These are phyloP conservation scores for Trematocara stigmaticum DNA, from an alignment of 2,113 vertebrate species.

Conservation along the genomic window DNA sequence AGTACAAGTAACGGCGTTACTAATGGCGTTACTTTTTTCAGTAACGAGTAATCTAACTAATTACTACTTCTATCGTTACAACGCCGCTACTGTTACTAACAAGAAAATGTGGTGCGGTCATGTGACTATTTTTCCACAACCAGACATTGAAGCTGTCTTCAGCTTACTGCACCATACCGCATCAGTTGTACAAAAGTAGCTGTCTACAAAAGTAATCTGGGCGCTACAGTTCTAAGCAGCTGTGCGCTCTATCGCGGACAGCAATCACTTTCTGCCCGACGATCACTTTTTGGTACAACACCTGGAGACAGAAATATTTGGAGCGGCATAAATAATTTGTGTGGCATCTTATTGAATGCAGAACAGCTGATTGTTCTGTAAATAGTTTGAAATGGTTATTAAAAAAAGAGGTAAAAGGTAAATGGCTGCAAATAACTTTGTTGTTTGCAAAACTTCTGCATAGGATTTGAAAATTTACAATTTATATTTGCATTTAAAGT, in stretches of 20 bases:
- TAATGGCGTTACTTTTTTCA: background rate
- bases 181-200: background rate
- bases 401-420: too few relatives aligned
- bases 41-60: background rate
- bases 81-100: background rate
- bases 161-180: background rate
- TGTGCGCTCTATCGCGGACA: fast-evolving
- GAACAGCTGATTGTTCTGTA: too few relatives aligned
- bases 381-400: too few relatives aligned
- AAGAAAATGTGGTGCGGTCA: background rate
- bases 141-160: background rate
- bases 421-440: too few relatives aligned
- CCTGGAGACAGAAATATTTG: background rate
- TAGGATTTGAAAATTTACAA: too few relatives aligned
- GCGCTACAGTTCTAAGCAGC: background rate
- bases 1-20: background rate
- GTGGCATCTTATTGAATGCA: too few relatives aligned
- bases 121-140: background rate
- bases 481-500: too few relatives aligned
- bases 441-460: too few relatives aligned
- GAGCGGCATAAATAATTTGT: too few relatives aligned
- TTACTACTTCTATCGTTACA: background rate
- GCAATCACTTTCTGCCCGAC: background rate
- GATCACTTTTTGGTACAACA: background rate
- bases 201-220: background rate